Evolutionary conservation across 2,888 invertebrate species (phyloP).

Genomic region (Julus scanicus): DNA sequence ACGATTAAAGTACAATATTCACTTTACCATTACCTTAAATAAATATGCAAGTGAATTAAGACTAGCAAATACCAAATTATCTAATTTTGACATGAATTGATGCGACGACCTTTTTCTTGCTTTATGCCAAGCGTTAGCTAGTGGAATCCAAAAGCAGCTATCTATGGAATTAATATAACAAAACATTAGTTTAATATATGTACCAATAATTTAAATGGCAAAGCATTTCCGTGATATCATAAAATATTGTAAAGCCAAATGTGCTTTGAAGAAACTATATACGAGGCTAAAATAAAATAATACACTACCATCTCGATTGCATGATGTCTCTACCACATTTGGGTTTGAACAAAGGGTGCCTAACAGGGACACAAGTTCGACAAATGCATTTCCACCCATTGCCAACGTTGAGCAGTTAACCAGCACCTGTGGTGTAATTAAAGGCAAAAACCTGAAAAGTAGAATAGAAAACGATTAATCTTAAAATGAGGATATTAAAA

Average conservation of each 20-base stretch:
- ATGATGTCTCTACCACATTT: slow-evolving; percentile 5
- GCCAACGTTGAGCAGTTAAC: slow-evolving; percentile 26
- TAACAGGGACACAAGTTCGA: slow-evolving; percentile 21
- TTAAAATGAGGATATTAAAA: not conserved
- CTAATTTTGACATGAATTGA: not conserved
- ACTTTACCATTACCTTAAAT: not conserved
- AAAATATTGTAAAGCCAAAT: not conserved
- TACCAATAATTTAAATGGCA: too few relatives aligned
- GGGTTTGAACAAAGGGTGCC: slow-evolving; percentile 8
- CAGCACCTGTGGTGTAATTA: slow-evolving; percentile 2
- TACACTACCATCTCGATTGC: slow-evolving; percentile 5
- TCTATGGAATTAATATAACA: slow-evolving; percentile 6
- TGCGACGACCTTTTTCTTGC: slow-evolving; percentile 38
- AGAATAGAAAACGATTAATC: not conserved
- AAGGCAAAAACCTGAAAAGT: not conserved
- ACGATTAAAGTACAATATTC: not conserved
- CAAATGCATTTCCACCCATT: not conserved
- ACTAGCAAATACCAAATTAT: slow-evolving; percentile 19
- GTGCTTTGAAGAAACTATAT: too few relatives aligned
- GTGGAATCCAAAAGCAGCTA: slow-evolving; percentile 14
- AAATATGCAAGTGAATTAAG: not conserved
- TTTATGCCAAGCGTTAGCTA: not conserved
- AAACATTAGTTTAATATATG: not conserved
- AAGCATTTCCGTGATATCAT: not conserved
- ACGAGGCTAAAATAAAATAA: not conserved